These are phyloP conservation scores for Semnornis frantzii DNA, from an alignment of 2,113 vertebrate species.

Conservation along the genomic window DNA sequence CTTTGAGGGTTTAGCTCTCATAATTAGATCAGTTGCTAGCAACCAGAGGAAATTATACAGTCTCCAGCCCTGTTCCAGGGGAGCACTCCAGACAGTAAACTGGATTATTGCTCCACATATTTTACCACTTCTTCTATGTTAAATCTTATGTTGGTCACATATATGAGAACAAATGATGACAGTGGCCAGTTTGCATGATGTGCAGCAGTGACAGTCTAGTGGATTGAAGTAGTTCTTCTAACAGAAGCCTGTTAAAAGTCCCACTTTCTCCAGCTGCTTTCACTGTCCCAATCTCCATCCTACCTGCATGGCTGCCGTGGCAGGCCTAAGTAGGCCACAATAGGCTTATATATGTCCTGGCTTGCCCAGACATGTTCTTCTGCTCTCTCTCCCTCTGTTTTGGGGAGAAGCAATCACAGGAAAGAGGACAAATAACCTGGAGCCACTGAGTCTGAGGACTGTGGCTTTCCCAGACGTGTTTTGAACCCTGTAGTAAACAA, in stretches of 20 bases:
- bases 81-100: background rate
- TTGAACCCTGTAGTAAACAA: no score
- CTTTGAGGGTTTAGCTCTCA: background rate
- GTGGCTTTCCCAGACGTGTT: no score
- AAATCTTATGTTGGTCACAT: background rate
- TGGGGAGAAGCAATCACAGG: no score
- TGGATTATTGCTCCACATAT: background rate
- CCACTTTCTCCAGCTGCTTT: background rate
- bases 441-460: no score
- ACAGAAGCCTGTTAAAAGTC: background rate
- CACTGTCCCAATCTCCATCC: background rate
- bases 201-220: background rate
- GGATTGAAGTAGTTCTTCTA: background rate
- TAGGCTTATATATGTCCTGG: no score
- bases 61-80: background rate
- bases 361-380: no score
- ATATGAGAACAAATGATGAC: background rate
- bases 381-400: no score
- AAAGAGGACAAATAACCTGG: no score
- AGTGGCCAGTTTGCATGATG: accelerated
- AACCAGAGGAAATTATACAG: background rate
- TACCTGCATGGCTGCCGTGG: no score
- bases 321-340: no score
- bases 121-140: background rate
- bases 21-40: background rate